Percentiles rank a stretch among this genome's conserved stretches.
These are phyloP conservation scores for Torymus texanus DNA, from an alignment of 2,888 invertebrate species.

Conservation along the genomic window DNA sequence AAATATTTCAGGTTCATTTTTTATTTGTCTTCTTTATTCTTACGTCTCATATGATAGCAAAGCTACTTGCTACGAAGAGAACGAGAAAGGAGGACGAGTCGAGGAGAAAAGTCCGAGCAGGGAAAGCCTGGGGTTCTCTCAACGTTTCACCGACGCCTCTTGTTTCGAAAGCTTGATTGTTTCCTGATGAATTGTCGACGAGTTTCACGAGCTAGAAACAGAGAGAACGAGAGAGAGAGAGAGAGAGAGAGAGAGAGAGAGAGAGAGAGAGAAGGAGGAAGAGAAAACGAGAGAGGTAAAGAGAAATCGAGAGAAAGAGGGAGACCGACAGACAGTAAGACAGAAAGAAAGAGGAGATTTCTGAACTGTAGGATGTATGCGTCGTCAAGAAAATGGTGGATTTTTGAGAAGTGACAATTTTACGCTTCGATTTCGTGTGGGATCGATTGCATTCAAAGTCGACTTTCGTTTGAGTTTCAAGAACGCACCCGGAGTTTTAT, in stretches of 20 bases:
- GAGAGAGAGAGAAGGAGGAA: not conserved
- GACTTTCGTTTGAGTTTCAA: slow-evolving; percentile 3
- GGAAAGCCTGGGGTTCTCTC: slow-evolving; percentile 7
- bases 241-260: slow-evolving; percentile 10
- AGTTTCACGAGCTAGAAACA: not conserved
- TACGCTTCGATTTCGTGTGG: slow-evolving; percentile 5
- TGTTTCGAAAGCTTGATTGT: slow-evolving; percentile 54
- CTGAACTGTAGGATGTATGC: not conserved
- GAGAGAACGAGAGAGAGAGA: not conserved
- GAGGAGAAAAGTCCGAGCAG: not conserved
- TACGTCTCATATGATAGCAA: too few relatives aligned
- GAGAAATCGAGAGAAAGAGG: not conserved
- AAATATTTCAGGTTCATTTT: too few relatives aligned
- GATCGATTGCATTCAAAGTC: not conserved
- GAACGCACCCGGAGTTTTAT: not conserved
- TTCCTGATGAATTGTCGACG: slow-evolving; percentile 49
- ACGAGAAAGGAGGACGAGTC: not conserved
- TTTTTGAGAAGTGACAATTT: slow-evolving; percentile 16
- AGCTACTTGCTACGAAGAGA: not conserved
- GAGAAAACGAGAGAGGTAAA: not conserved
- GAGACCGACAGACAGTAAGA: not conserved
- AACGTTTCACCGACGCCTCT: slow-evolving; percentile 21
- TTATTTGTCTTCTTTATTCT: too few relatives aligned
- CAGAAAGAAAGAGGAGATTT: not conserved
- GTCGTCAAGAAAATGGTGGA: not conserved